Evolutionary conservation across 1,140 invertebrate genomes (phyloP), one percentile per base, ranked within the genome.

Genomic region (Caenorhabditis brenneri): DNA sequence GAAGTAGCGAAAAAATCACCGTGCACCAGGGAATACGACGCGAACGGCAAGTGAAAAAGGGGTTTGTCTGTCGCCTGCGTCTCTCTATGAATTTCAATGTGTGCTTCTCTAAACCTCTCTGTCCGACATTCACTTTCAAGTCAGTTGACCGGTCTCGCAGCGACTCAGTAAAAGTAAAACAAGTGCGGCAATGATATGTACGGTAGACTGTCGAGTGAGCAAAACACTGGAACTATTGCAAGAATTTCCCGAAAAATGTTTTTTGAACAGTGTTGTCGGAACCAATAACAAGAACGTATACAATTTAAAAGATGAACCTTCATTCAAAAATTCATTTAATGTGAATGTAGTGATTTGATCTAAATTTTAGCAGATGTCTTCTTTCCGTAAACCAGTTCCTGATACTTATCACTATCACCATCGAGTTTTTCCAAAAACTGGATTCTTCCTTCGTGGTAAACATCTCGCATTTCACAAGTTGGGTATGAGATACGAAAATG

Each of bases 401-500:
- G 65, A 74, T 74, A 74, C 15, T 74, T 74, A 19, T 42, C 33
- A 74, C 65, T 74, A 9, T 74, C 65, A 22, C 65, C 65, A 15
- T 74, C 65, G 12, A 74, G 27, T 42, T 74, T 74, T 22, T 74
- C 65, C 36, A 74, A 15, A 24, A 74, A 74, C 15, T 42, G 19
- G 19, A 74, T 74, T 31, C 65, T 74, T 42, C 65, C 65, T 15
- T 74, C 65, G 36, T 58, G 81, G n/a, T 69, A 82, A 69, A 65
- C 60, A 51, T 82, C 81, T 31, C 42, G 29, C 81, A 82, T 82
- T 51, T 82, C 39, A 46, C 36, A 29, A 4, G 3, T 42, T 33
- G 42, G 55, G 29, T 46, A 69, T 16, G 49, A 46, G n/a, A 82
- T 82, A 10, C 31, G 39, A 22, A 79, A 79, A 58, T 83, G 82